A percentile compares a stretch with the other conserved stretches of the same genome.
These are phyloP conservation scores for Podarcis lilfordi DNA, from an alignment of 2,797 vertebrate species.

Conservation along the genomic window DNA sequence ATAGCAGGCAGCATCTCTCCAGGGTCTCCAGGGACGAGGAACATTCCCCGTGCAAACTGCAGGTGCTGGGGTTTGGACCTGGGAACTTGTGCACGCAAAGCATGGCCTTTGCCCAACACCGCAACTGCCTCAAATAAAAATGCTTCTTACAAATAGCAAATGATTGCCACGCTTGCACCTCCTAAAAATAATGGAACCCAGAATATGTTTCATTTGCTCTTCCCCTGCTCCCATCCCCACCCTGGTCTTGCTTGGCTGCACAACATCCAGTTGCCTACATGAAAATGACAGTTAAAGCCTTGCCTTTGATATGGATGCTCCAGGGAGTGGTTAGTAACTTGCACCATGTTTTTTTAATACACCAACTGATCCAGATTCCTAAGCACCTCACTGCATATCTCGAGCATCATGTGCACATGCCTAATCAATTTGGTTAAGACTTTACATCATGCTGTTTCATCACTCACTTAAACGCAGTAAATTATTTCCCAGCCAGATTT, in stretches of 20 bases:
- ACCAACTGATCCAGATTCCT: conserved; percentile 55
- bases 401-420: conserved; percentile 36
- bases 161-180: neutral
- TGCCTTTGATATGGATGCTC: conserved; percentile 43
- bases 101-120: neutral
- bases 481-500: conserved; percentile 63
- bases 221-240: neutral
- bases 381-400: conserved; percentile 51
- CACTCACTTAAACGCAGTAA: conserved; percentile 61
- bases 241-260: neutral
- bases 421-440: conserved; percentile 59
- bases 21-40: too few relatives aligned
- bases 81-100: too few relatives aligned
- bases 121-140: conserved; percentile 30
- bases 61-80: too few relatives aligned
- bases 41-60: too few relatives aligned
- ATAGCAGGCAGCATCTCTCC: too few relatives aligned
- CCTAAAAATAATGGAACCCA: conserved; percentile 49
- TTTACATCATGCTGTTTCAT: conserved; percentile 63
- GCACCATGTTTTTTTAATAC: conserved; percentile 48
- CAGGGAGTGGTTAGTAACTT: conserved; percentile 45
- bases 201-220: conserved; percentile 48
- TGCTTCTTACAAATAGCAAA: neutral
- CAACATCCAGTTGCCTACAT: conserved; percentile 10
- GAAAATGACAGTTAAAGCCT: conserved; percentile 58